Conservation (phyloP, 92 coral and sea anemone species). For the Phenganax subtilis region DNA sequence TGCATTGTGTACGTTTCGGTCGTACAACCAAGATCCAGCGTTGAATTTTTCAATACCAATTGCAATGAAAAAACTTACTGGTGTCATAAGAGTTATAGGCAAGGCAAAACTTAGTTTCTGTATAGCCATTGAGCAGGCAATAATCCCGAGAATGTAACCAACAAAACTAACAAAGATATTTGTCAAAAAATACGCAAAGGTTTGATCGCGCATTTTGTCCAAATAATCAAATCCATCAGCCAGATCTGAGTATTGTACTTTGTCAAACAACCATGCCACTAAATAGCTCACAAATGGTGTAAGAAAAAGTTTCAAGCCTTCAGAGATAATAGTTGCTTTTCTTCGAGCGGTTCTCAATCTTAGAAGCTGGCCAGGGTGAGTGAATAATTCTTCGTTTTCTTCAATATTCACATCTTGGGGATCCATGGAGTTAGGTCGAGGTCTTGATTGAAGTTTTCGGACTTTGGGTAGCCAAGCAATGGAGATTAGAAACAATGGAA, state of each 20-base stretch:
- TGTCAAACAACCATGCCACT: constrained; percentile 39
- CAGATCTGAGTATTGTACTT: neutral
- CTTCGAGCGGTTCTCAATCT: constrained; percentile 55
- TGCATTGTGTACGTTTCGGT: neutral
- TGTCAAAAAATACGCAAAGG: constrained; percentile 56
- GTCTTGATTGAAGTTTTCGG: constrained; percentile 48
- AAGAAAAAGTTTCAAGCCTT: constrained; percentile 62
- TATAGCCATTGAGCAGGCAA: constrained; percentile 82
- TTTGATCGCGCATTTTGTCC: constrained; percentile 37
- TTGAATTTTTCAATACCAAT: constrained; percentile 15
- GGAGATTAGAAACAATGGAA: constrained; percentile 63
- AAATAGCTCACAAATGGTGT: constrained; percentile 78
- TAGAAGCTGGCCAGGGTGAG: constrained; percentile 24
- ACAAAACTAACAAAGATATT: constrained; percentile 74
- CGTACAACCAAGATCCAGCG: neutral
- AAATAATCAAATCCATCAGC: constrained; percentile 33
- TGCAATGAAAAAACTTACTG: constrained; percentile 39
- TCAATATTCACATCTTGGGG: neutral
- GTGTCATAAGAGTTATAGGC: constrained; percentile 79
- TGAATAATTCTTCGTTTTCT: constrained; percentile 12
- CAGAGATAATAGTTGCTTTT: constrained; percentile 70
- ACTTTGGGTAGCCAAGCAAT: constrained; percentile 78
- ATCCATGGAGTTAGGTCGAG: constrained; percentile 25
- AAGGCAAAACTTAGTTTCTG: constrained; percentile 71
- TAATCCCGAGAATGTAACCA: constrained; percentile 64